phyloP scores from a whole-genome alignment of 2,113 vertebrate genomes.

The Phasianus colchicus region DNA sequence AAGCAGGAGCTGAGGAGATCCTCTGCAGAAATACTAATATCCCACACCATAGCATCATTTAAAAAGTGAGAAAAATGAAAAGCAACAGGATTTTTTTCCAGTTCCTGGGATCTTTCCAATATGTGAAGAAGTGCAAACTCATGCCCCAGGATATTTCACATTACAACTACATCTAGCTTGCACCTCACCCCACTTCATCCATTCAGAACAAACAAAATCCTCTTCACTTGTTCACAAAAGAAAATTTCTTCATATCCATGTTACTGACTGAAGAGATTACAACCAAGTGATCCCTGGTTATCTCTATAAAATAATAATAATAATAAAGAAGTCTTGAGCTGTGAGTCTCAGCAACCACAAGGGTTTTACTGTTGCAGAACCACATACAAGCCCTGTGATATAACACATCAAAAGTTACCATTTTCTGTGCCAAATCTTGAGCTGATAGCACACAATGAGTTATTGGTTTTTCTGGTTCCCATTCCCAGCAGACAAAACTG shows the following conservation, averaged over 20 bases:
- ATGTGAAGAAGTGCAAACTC: background rate
- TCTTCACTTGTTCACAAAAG: background rate
- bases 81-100: background rate
- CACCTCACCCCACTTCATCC: background rate
- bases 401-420: rapidly evolving
- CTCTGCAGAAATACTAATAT: background rate
- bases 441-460: background rate
- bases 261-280: background rate
- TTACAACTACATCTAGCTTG: background rate
- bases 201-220: background rate
- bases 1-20: background rate
- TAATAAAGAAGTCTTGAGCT: background rate
- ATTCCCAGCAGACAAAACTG: background rate
- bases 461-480: background rate
- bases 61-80: background rate
- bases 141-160: background rate
- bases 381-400: background rate
- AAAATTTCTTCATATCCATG: background rate
- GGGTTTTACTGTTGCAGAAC: background rate
- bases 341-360: background rate
- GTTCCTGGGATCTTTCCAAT: background rate
- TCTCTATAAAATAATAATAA: background rate
- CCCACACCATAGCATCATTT: background rate
- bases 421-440: background rate
- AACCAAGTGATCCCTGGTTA: background rate